Evolutionary conservation across 64 coral and sea anemone species (phyloP).

Genomic region (Stichodactyla helianthus): DNA sequence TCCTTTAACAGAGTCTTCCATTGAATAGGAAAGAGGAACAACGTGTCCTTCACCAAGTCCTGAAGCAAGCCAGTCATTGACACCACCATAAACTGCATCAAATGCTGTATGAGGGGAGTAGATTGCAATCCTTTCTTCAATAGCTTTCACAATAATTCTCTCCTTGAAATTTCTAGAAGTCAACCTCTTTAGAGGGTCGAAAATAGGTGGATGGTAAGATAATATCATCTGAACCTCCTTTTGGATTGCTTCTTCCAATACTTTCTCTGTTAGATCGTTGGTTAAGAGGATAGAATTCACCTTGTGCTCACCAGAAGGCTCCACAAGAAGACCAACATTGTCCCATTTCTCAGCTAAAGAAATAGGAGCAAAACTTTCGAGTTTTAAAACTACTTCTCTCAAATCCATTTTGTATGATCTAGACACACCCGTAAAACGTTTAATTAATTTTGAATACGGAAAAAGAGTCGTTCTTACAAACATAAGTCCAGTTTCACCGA

Average conservation of each 20-base stretch:
- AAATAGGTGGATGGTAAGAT: slow-evolving; percentile 96
- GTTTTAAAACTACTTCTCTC: slow-evolving; percentile 64
- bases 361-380: slow-evolving; percentile 72
- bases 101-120: slow-evolving; percentile 97
- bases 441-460: neutral
- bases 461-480: neutral
- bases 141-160: slow-evolving; percentile 83
- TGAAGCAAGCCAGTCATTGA: slow-evolving; percentile 95
- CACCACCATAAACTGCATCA: slow-evolving; percentile 89
- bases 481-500: too few species aligned
- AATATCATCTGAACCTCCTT: slow-evolving; percentile 69
- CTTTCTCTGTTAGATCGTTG: slow-evolving; percentile 84
- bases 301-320: slow-evolving; percentile 61
- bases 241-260: slow-evolving; percentile 83
- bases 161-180: slow-evolving; percentile 74
- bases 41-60: slow-evolving; percentile 63
- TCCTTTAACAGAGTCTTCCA: neutral
- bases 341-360: slow-evolving; percentile 92
- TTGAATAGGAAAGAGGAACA: slow-evolving; percentile 38
- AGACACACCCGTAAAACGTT: neutral
- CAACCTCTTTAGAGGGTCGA: slow-evolving; percentile 75
- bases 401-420: slow-evolving; percentile 59
- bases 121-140: slow-evolving; percentile 81
- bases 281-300: slow-evolving; percentile 86
- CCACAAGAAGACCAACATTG: slow-evolving; percentile 91